Evolutionary conservation across 2,888 invertebrate genomes (phyloP).

Genomic region (Dicranocentrus wangi): DNA sequence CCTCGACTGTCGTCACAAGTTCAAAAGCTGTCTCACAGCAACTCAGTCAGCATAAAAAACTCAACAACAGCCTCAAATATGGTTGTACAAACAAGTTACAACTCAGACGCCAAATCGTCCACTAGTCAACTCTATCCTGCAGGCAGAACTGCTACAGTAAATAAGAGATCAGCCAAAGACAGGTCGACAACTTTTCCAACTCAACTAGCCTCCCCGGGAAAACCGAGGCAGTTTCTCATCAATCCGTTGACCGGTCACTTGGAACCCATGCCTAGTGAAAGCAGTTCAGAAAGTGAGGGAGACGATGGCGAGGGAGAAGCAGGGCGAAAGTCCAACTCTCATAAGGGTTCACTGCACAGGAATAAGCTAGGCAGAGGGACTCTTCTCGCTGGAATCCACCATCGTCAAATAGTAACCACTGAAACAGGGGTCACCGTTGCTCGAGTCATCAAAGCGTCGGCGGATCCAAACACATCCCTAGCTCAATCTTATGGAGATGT

Average conservation of each 20-base stretch:
- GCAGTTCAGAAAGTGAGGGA: constrained; percentile 80
- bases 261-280: constrained; percentile 84
- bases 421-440: constrained; percentile 65
- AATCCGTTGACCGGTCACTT: constrained; percentile 91
- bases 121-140: constrained; percentile 48
- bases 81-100: constrained; percentile 58
- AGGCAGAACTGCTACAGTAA: constrained; percentile 32
- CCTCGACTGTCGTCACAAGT: constrained; percentile 62
- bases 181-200: constrained; percentile 44
- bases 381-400: too few relatives aligned
- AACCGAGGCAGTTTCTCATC: constrained; percentile 87
- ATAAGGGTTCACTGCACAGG: constrained; percentile 32
- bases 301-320: constrained; percentile 47
- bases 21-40: constrained; percentile 56
- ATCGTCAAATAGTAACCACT: constrained; percentile 62
- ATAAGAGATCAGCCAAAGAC: constrained; percentile 58
- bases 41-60: constrained; percentile 52
- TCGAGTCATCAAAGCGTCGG: constrained; percentile 55
- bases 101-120: constrained; percentile 64
- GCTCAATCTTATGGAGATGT: constrained; percentile 48
- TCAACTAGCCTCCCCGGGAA: constrained; percentile 75
- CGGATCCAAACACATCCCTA: neutral
- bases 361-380: constrained; percentile 9
- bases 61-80: constrained; percentile 41
- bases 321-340: constrained; percentile 31